Evolutionary conservation across 1,140 invertebrate species (phyloP).

Genomic region (Spodoptera frugiperda): DNA sequence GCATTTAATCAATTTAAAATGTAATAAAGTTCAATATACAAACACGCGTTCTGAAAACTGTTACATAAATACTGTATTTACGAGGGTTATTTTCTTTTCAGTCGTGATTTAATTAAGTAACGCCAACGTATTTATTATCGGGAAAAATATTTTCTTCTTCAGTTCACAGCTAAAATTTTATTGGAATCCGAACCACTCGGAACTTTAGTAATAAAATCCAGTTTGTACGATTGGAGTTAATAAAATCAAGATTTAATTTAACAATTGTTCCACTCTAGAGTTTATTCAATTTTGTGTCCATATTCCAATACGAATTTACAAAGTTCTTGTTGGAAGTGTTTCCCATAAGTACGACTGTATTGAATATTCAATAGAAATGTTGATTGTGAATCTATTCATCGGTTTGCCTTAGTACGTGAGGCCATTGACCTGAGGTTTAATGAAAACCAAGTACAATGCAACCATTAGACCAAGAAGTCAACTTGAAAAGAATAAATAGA

Average conservation of each 20-base stretch:
- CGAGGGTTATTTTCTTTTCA: no score
- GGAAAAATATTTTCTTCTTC: neutral
- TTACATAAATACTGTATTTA: no score
- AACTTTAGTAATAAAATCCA: slow-evolving; percentile 32
- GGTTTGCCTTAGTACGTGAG: slow-evolving; percentile 17
- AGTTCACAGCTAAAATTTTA: neutral
- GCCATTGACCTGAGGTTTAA: slow-evolving; percentile 19
- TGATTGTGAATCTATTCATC: slow-evolving; percentile 14
- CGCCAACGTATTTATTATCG: neutral
- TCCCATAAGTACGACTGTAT: neutral
- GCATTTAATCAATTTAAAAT: no score
- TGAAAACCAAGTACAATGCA: slow-evolving; percentile 30
- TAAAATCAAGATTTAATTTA: slow-evolving; percentile 14
- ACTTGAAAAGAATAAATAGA: slow-evolving; percentile 34
- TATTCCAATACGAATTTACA: slow-evolving; percentile 9
- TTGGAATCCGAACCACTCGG: slow-evolving; percentile 19
- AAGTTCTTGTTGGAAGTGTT: slow-evolving; percentile 3
- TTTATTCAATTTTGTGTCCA: slow-evolving; percentile 14
- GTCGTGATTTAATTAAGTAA: neutral
- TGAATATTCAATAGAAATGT: neutral
- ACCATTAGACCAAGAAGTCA: slow-evolving; percentile 33
- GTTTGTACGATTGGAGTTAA: slow-evolving; percentile 14
- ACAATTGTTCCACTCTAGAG: neutral
- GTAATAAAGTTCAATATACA: no score
- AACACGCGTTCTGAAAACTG: no score